Percentiles rank a stretch among this genome's conserved stretches.
Evolutionary conservation across 2,113 vertebrate genomes (phyloP).

Genomic region (Phyllopteryx taeniolatus): DNA sequence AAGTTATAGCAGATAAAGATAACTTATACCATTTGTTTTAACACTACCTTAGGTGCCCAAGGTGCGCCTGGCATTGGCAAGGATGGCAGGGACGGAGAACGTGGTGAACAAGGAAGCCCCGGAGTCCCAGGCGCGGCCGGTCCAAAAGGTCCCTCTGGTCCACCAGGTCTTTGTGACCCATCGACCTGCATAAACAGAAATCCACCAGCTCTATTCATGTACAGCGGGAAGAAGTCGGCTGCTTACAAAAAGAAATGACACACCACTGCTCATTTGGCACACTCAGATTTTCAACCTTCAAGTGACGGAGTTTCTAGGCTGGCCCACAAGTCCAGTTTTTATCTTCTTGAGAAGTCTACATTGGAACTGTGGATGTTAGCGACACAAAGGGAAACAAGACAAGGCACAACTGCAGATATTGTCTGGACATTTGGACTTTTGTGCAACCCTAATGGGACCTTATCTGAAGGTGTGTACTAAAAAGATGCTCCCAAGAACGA

Average conservation of each 20-base stretch:
- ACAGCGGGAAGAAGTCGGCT: slow-evolving; percentile 71
- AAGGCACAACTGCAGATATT: slow-evolving; percentile 55
- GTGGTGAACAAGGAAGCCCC: slow-evolving; percentile 64
- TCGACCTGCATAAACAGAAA: slow-evolving; percentile 70
- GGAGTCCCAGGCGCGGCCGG: slow-evolving; percentile 69
- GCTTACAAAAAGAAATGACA: slow-evolving; percentile 66
- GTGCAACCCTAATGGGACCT: slow-evolving; percentile 31
- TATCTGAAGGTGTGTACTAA: slow-evolving; percentile 27
- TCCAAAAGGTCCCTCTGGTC: slow-evolving; percentile 61
- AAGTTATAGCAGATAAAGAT: too few species aligned
- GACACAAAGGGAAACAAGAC: slow-evolving; percentile 44
- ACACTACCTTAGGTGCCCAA: slow-evolving; percentile 52
- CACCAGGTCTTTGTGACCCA: slow-evolving; percentile 76
- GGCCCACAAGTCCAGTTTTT: slow-evolving; percentile 12
- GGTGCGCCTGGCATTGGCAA: slow-evolving; percentile 70
- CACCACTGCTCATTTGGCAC: slow-evolving; percentile 28
- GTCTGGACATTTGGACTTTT: slow-evolving; percentile 56
- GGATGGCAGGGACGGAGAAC: slow-evolving; percentile 68
- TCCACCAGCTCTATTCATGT: slow-evolving; percentile 70
- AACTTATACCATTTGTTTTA: background rate
- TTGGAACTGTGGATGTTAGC: slow-evolving; percentile 28
- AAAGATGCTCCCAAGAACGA: slow-evolving; percentile 12
- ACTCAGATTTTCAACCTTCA: slow-evolving; percentile 42
- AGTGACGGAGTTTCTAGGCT: slow-evolving; percentile 20
- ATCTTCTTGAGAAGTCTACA: slow-evolving; percentile 44